Percentiles rank a stretch among this genome's conserved stretches.
Conservation (phyloP, 1,140 invertebrate genomes). For the Diachasmimorpha longicaudata region DNA sequence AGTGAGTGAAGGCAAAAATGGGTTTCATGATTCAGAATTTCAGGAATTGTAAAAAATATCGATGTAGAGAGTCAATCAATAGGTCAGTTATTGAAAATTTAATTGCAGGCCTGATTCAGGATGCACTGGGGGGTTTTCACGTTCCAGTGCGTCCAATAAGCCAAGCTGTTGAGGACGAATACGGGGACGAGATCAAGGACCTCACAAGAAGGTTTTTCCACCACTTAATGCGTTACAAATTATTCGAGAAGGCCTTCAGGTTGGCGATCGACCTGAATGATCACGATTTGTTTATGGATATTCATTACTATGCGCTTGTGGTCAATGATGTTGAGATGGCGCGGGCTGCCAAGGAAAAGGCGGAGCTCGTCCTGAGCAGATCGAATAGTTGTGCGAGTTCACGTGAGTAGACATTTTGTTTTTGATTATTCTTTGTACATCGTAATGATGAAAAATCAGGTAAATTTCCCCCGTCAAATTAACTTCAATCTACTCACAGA, state of each 20-base stretch:
- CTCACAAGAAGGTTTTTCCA: conserved; percentile 81
- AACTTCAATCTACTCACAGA: conserved; percentile 40
- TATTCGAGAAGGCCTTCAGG: conserved; percentile 85
- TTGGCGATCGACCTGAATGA: conserved; percentile 84
- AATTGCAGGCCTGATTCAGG: conserved; percentile 68
- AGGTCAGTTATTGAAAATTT: neutral
- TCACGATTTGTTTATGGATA: conserved; percentile 84
- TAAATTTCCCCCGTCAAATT: too few relatives aligned
- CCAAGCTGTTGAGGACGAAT: conserved; percentile 73
- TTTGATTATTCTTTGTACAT: too few relatives aligned
- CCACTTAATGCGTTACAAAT: conserved; percentile 76
- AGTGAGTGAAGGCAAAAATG: conserved; percentile 44
- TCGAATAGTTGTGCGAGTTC: conserved; percentile 66
- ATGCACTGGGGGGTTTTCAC: conserved; percentile 76
- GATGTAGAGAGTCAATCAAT: neutral
- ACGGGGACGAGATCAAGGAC: conserved; percentile 74
- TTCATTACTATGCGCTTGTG: conserved; percentile 78
- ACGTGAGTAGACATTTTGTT: conserved; percentile 47
- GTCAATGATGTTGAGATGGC: conserved; percentile 75
- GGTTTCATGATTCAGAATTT: neutral
- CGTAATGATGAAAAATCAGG: too few relatives aligned
- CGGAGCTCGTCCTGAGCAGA: conserved; percentile 69
- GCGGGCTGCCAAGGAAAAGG: conserved; percentile 76
- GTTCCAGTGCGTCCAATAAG: conserved; percentile 69
- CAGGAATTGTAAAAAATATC: neutral